Conservation (phyloP, 2,888 invertebrate species). For the Chaetoderma sp. region DNA sequence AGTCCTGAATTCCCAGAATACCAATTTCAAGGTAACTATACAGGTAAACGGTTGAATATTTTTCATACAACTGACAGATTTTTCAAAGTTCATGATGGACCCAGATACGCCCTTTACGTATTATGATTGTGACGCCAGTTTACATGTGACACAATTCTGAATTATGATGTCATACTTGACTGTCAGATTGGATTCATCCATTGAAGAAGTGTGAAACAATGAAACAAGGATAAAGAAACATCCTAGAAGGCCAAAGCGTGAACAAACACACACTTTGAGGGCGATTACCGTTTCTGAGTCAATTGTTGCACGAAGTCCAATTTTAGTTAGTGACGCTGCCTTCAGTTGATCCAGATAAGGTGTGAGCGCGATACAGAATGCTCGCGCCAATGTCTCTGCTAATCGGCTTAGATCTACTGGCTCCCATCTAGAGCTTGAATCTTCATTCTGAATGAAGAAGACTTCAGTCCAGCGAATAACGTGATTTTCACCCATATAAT, state of each 20-base stretch:
- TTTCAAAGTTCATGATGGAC: too few relatives aligned
- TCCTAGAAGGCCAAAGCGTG: too few relatives aligned
- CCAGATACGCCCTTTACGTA: too few relatives aligned
- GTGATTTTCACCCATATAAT: conserved; percentile 77
- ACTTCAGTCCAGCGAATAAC: conserved; percentile 86
- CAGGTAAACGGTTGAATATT: too few relatives aligned
- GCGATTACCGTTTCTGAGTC: conserved; percentile 80
- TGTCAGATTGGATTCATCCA: too few relatives aligned
- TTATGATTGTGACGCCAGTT: too few relatives aligned
- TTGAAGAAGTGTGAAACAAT: neutral
- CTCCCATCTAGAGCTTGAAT: conserved; percentile 71
- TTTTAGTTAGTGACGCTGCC: conserved; percentile 77
- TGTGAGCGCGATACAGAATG: conserved; percentile 80
- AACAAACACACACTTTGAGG: neutral
- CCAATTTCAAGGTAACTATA: too few relatives aligned
- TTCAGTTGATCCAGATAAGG: conserved; percentile 80
- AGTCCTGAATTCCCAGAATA: too few relatives aligned
- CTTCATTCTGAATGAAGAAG: conserved; percentile 77
- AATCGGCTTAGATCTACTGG: conserved; percentile 81
- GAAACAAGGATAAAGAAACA: neutral
- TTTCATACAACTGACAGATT: too few relatives aligned
- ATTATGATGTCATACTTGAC: neutral
- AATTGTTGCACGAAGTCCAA: conserved; percentile 81
- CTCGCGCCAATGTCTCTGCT: conserved; percentile 81
- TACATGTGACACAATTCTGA: too few relatives aligned